A percentile compares a stretch with the other conserved stretches of the same genome.
phyloP scores from a whole-genome alignment of 2,888 invertebrate species.

The Cheilosia impressa region DNA sequence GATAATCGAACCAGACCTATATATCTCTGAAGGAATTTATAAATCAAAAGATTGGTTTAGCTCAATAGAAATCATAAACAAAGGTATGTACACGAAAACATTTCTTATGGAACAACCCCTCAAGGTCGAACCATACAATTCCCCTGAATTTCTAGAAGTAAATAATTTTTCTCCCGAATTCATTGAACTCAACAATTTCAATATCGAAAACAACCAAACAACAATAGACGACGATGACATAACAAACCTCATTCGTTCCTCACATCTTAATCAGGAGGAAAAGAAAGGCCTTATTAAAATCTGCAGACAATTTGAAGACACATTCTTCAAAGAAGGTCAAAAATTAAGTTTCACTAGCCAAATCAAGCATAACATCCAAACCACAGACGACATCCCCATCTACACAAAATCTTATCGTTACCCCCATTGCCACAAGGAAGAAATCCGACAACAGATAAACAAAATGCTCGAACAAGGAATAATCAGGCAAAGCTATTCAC shows the following conservation, averaged over 20 bases:
- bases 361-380: slow-evolving; percentile 34
- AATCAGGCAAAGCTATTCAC: slow-evolving; percentile 19
- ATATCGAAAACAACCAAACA: neutral
- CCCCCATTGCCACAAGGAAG: slow-evolving; percentile 20
- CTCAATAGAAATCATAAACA: neutral
- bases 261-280: slow-evolving; percentile 16
- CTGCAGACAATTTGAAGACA: slow-evolving; percentile 47
- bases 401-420: slow-evolving; percentile 20
- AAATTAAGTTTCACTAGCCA: neutral
- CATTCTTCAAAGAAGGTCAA: slow-evolving; percentile 29
- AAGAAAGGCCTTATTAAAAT: slow-evolving; percentile 13
- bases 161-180: slow-evolving; percentile 5
- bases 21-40: slow-evolving; percentile 15
- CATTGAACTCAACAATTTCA: slow-evolving; percentile 6
- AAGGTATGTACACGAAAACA: neutral
- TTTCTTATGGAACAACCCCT: neutral
- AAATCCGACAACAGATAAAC: slow-evolving; percentile 47
- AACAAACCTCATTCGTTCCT: neutral
- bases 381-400: neutral
- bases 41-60: slow-evolving; percentile 18
- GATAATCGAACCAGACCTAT: neutral
- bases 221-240: neutral
- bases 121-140: slow-evolving; percentile 1
- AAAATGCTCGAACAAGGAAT: slow-evolving; percentile 20
- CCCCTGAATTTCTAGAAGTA: neutral